Evolutionary conservation across 1,140 invertebrate species (phyloP).

Genomic region (Sycobia sp.): DNA sequence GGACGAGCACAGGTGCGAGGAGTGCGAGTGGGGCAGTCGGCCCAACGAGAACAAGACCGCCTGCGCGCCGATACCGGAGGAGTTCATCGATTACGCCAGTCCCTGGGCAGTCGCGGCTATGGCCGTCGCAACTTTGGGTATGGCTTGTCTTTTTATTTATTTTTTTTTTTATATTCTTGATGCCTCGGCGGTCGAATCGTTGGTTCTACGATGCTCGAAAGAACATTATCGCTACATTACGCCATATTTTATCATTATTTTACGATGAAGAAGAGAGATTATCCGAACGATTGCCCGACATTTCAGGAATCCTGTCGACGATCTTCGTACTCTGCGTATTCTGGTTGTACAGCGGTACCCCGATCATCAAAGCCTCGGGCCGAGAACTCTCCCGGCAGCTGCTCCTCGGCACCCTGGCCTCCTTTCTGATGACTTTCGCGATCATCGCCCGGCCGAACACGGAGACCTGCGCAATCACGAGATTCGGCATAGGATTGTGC

Average conservation of each 20-base stretch:
- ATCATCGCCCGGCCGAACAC: constrained; percentile 61
- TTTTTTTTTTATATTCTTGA: too few relatives aligned
- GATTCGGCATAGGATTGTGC: constrained; percentile 65
- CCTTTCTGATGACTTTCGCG: constrained; percentile 66
- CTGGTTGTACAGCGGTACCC: constrained; percentile 62
- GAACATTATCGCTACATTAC: too few relatives aligned
- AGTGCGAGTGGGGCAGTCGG: constrained; percentile 63
- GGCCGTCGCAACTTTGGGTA: constrained; percentile 49
- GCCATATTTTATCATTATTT: too few relatives aligned
- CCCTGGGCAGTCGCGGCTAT: constrained; percentile 67
- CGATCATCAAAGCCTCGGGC: constrained; percentile 68
- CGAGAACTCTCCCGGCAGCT: constrained; percentile 56
- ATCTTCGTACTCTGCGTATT: constrained; percentile 73
- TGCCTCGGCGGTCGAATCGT: too few relatives aligned
- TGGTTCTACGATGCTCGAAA: too few relatives aligned
- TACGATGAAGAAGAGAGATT: too few relatives aligned
- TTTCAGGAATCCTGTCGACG: constrained; percentile 57
- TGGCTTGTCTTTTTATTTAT: not conserved
- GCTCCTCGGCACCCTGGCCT: constrained; percentile 61
- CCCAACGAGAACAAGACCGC: constrained; percentile 50
- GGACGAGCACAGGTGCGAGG: constrained; percentile 68
- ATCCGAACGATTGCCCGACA: too few relatives aligned
- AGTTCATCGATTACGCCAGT: constrained; percentile 64
- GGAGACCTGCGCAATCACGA: constrained; percentile 61
- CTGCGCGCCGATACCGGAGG: constrained; percentile 62